Percentiles rank a stretch among this genome's conserved stretches.
Evolutionary conservation across 2,113 vertebrate species (phyloP).

Genomic region (Ptilorrhoa leucosticta): DNA sequence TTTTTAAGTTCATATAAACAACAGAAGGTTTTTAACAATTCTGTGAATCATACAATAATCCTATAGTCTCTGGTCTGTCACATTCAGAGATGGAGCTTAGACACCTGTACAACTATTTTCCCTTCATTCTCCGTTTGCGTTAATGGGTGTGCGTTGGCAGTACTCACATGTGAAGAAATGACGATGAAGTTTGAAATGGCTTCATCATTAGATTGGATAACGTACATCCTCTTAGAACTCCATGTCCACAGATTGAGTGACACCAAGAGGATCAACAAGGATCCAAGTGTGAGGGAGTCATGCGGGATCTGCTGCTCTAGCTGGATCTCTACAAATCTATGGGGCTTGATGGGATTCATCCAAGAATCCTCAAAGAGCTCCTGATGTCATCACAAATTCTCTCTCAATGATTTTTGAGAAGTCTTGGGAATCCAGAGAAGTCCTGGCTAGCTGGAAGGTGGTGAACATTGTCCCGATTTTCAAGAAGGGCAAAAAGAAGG

Average conservation of each 20-base stretch:
- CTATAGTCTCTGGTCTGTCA: background rate
- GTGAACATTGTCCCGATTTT: fast-evolving
- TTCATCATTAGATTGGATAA: background rate
- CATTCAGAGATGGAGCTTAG: background rate
- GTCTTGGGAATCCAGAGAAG: background rate
- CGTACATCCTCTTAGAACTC: background rate
- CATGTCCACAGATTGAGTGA: background rate
- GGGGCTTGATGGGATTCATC: background rate
- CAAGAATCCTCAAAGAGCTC: background rate
- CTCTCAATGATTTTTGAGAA: background rate
- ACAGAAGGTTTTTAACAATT: background rate
- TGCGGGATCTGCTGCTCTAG: background rate
- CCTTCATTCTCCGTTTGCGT: background rate
- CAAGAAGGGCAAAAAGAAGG: background rate
- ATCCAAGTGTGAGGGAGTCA: background rate
- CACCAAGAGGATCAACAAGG: background rate
- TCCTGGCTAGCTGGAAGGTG: background rate
- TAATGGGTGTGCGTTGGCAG: background rate
- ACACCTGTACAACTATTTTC: background rate
- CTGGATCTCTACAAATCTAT: background rate
- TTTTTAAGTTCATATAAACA: background rate
- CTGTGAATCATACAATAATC: background rate
- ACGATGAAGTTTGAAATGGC: background rate
- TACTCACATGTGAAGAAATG: background rate
- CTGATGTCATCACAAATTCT: background rate